Evolutionary conservation across 2,888 invertebrate species (phyloP).

Genomic region (Caenorhabditis parvicauda): DNA sequence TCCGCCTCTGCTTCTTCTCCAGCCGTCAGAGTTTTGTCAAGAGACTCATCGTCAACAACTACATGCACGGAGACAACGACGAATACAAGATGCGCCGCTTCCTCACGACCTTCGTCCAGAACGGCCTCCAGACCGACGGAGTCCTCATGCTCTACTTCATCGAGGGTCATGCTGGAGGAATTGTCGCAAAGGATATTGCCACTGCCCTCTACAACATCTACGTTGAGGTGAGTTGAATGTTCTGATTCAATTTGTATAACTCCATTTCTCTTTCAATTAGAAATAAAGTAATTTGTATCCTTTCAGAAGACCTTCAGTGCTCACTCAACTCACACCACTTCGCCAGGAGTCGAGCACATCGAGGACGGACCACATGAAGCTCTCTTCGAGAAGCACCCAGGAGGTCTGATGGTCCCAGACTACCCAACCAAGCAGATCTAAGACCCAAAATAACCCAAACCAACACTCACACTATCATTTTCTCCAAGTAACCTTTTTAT

Average conservation of each 20-base stretch:
- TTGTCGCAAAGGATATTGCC: constrained; percentile 58
- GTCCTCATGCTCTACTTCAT: constrained; percentile 60
- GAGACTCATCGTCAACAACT: constrained; percentile 15
- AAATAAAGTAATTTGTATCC: background rate
- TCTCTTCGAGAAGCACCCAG: constrained; percentile 39
- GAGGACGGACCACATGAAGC: constrained; percentile 37
- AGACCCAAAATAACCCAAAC: background rate
- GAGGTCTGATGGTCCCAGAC: constrained; percentile 39
- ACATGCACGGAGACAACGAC: constrained; percentile 4
- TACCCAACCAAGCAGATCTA: constrained; percentile 26
- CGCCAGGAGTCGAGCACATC: constrained; percentile 43
- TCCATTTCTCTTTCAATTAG: background rate
- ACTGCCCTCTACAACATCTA: constrained; percentile 51
- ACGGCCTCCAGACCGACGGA: no score
- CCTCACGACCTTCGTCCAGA: background rate
- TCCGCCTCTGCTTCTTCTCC: constrained; percentile 44
- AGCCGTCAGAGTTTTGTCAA: constrained; percentile 27
- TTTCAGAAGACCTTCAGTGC: constrained; percentile 18
- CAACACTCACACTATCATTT: no score
- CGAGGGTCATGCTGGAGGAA: constrained; percentile 62
- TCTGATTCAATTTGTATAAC: background rate
- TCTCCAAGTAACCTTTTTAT: no score
- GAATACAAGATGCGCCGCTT: no score
- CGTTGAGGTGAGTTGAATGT: constrained; percentile 29
- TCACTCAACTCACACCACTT: constrained; percentile 49